Evolutionary conservation across 2,888 invertebrate genomes (phyloP), one percentile per base, ranked within the genome.

Genomic region (Ormyrus thymus): DNA sequence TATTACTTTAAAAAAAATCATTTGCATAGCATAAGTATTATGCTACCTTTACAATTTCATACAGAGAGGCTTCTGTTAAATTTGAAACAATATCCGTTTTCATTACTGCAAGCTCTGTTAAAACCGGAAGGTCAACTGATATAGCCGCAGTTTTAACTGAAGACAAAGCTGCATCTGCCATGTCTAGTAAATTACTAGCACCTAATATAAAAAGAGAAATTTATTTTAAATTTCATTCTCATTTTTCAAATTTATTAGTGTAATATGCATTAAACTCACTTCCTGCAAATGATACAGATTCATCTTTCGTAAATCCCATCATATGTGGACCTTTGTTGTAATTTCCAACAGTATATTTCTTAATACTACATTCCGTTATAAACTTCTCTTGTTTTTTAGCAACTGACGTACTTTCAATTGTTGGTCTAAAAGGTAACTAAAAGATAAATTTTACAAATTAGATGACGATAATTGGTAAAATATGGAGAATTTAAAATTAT

Each of bases 311-410:
- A 81, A 90, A 91, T 6, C 93, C 93, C 61, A 90, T 83, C 82
- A 93, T 90, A 43, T 90, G 90, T 0, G 92, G 92, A 0, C 92
- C 90, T 85, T 91, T 91, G 15, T 86, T 86, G 80, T 92, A 92
- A 51, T 91, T 86, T 51, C 92, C 92, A 53, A 84, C 82, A 6
- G 82, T 81, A 46, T 92, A 87, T 74, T 90, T 84, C 66, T 90
- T 85, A 58, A 91, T 88, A 0, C 92, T 89, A 11, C 89, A 87
- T 70, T 90, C 88, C 6, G 90, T 85, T 29, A 93, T 83, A 84
- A 93, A 92, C 6, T 90, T 89, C 77, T 91, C 90, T 86, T 91
- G 90, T 48, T 90, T 89, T 0, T 64, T 62, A 46, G 88, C 88
- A 13, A 90, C 79, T 6, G 88, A 87, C 81, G 91, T 90, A 65